Evolutionary conservation across 2,113 vertebrate species (phyloP), one percentile per base, ranked within the genome.

Genomic region (Varanus komodoensis): DNA sequence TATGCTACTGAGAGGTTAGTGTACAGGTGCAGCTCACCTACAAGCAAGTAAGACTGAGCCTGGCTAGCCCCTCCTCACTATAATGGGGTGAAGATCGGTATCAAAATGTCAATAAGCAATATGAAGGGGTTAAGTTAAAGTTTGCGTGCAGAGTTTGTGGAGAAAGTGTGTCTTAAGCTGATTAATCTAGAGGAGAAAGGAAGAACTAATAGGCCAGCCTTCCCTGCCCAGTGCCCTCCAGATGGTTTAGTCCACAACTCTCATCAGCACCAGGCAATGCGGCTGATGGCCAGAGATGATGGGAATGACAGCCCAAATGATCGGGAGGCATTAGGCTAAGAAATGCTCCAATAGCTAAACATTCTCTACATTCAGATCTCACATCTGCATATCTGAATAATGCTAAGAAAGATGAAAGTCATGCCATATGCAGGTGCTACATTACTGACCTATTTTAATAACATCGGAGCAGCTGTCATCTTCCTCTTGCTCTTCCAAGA

Each of bases 391-490:
- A 23, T 54, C 32, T 34, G 50, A 69, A 73, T 74, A 29, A 54
- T 21, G 29, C 17, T 23, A 54, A 5, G 17, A 86, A 34, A 67
- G 14, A 44, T 38, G 61, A 68, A 84, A 4, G 23, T 50, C 25
- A 27, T 6, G 57, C 77, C 11, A 7, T n/a, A 50, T 14, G 29
- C 86, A 64, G 25, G 17, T 44, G 32, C n/a, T 52, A 34, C 32
- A 54, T 71, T 25, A 90, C 79, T 97, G 96, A 98, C 98, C 98
- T 96, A 98, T 98, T 95, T 82, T 97, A 95, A 98, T 74, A 92
- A 97, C 15, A 82, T 84, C 34, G 12, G 52, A 89, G 68, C 74
- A 67, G 86, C 75, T 25, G 79, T 68, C 86, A 38, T 95, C 95
- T 2, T 38, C 91, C 0, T 93, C 93, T 80, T 94, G 74, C 0